Conservation (phyloP, 2,113 vertebrate species). For the Neopipo cinnamomea region DNA sequence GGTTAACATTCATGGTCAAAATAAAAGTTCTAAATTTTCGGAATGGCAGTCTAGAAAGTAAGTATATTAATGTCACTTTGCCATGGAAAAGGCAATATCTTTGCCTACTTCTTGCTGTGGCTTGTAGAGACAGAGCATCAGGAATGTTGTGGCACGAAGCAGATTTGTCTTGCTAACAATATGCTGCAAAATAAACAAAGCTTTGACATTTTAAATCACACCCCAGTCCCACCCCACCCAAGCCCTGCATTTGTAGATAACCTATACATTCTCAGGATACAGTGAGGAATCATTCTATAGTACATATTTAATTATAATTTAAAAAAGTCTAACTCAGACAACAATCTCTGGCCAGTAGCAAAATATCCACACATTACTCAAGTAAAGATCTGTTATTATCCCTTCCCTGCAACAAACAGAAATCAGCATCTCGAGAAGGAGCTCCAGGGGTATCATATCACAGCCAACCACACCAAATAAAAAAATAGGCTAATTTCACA, state of each 20-base stretch:
- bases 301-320: constrained; percentile 73
- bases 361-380: constrained; percentile 70
- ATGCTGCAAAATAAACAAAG: constrained; percentile 66
- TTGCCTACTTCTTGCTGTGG: constrained; percentile 17
- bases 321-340: constrained; percentile 72
- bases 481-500: constrained; percentile 54
- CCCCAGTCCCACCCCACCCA: background rate
- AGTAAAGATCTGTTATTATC: constrained; percentile 51
- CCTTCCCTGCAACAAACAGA: constrained; percentile 50
- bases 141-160: constrained; percentile 53
- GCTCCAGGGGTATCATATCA: constrained; percentile 22
- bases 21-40: constrained; percentile 30
- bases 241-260: constrained; percentile 44
- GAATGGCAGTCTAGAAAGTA: constrained; percentile 53
- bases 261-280: constrained; percentile 67
- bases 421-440: constrained; percentile 30
- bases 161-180: constrained; percentile 53
- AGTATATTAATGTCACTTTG: background rate
- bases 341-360: constrained; percentile 69
- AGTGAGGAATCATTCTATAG: constrained; percentile 64
- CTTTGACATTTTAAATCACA: constrained; percentile 47
- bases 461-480: constrained; percentile 16
- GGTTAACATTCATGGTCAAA: background rate
- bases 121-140: constrained; percentile 29
- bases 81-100: constrained; percentile 2